A percentile compares a stretch with the other conserved stretches of the same genome.
These are phyloP conservation scores for Mus pahari DNA, from an alignment of 2,113 vertebrate genomes.

Conservation along the genomic window DNA sequence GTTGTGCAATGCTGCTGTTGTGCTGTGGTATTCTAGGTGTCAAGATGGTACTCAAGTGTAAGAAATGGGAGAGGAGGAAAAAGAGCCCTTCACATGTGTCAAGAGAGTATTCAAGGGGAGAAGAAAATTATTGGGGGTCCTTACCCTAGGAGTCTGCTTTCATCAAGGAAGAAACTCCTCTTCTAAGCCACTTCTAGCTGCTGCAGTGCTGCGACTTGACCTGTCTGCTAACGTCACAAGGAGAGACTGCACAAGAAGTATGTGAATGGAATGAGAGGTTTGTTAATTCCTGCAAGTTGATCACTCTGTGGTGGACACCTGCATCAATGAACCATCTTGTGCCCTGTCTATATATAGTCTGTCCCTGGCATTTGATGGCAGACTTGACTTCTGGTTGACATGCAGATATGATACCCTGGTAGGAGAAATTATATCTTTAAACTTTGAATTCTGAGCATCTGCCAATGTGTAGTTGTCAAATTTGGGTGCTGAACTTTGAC, in stretches of 20 bases:
- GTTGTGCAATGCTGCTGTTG: background rate
- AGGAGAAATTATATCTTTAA: background rate
- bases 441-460: background rate
- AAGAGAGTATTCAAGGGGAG: background rate
- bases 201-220: background rate
- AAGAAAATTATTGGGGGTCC: too few relatives aligned
- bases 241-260: background rate
- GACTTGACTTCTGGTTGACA: background rate
- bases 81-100: background rate
- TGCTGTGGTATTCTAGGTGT: background rate
- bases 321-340: background rate
- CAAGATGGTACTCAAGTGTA: background rate
- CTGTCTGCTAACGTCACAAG: background rate
- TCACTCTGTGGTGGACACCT: background rate
- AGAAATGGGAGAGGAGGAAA: background rate
- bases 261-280: background rate
- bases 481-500: background rate
- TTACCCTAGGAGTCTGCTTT: background rate
- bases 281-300: background rate
- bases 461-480: background rate
- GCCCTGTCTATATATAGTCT: background rate
- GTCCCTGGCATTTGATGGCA: background rate
- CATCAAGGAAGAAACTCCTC: background rate
- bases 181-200: background rate
- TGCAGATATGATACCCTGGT: background rate